Conservation (phyloP, 2,888 invertebrate genomes). For the Pristionchus japonicus region DNA sequence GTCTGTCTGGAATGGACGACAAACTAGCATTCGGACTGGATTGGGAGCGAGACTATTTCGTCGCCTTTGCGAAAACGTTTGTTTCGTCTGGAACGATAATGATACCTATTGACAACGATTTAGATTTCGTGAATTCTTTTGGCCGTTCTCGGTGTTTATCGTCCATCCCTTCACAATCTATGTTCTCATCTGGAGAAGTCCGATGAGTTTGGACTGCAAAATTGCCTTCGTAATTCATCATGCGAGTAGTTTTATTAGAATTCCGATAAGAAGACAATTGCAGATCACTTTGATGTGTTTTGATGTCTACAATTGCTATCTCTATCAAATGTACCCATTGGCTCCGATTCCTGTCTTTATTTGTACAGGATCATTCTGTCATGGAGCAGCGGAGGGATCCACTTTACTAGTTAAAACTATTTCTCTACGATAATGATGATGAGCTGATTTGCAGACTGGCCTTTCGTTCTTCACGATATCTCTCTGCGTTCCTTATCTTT, state of each 20-base stretch:
- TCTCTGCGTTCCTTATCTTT: background rate
- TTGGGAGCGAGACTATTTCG: slow-evolving; percentile 18
- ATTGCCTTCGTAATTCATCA: background rate
- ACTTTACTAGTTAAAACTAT: background rate
- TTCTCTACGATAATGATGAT: no score
- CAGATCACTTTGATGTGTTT: slow-evolving; percentile 17
- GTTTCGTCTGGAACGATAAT: background rate
- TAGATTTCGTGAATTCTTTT: background rate
- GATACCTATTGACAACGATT: no score
- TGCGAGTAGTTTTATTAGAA: background rate
- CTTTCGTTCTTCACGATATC: background rate
- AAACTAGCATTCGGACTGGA: background rate
- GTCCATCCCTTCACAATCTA: background rate
- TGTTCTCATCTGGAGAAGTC: background rate
- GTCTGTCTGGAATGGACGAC: background rate
- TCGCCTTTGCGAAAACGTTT: background rate
- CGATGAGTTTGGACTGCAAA: background rate
- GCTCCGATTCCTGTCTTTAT: background rate
- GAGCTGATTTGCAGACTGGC: background rate
- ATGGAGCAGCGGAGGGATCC: background rate
- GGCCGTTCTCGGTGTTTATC: background rate
- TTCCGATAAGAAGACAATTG: background rate
- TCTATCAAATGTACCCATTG: slow-evolving; percentile 4
- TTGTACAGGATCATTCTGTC: background rate
- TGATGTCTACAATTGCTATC: background rate